These are phyloP conservation scores for Hesperia comma DNA, from an alignment of 2,888 invertebrate species.

Conservation along the genomic window DNA sequence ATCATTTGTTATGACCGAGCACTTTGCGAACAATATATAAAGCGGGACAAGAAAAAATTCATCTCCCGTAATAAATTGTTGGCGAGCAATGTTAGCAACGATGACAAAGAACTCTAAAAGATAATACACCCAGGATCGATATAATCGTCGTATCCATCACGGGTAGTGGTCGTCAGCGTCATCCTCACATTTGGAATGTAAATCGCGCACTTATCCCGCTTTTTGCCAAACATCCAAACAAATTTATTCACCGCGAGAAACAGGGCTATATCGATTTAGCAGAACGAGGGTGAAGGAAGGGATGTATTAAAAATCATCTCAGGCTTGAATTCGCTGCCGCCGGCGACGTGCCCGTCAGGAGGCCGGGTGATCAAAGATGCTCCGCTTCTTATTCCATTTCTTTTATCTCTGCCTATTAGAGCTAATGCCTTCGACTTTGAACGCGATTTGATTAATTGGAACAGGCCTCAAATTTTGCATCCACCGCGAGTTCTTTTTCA, in stretches of 20 bases:
- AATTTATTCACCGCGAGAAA: constrained; percentile 72
- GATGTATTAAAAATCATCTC: constrained; percentile 51
- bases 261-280: constrained; percentile 51
- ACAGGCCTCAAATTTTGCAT: too few relatives aligned
- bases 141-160: constrained; percentile 57
- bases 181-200: constrained; percentile 67
- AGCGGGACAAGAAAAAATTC: constrained; percentile 41
- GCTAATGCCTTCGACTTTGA: neutral
- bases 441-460: neutral
- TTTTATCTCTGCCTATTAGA: neutral
- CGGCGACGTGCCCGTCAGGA: constrained; percentile 1
- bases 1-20: constrained; percentile 30
- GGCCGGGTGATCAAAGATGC: constrained; percentile 9
- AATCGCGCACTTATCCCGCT: constrained; percentile 72
- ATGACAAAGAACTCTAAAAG: constrained; percentile 28
- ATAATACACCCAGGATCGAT: constrained; percentile 24
- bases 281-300: constrained; percentile 37
- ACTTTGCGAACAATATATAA: constrained; percentile 29
- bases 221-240: constrained; percentile 74
- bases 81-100: constrained; percentile 15
- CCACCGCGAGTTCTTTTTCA: too few relatives aligned
- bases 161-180: constrained; percentile 53
- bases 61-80: constrained; percentile 38
- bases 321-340: constrained; percentile 40
- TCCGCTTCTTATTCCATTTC: neutral